Conservation (phyloP, 2,888 invertebrate genomes). For the Hemistola chrysoprasaria region DNA sequence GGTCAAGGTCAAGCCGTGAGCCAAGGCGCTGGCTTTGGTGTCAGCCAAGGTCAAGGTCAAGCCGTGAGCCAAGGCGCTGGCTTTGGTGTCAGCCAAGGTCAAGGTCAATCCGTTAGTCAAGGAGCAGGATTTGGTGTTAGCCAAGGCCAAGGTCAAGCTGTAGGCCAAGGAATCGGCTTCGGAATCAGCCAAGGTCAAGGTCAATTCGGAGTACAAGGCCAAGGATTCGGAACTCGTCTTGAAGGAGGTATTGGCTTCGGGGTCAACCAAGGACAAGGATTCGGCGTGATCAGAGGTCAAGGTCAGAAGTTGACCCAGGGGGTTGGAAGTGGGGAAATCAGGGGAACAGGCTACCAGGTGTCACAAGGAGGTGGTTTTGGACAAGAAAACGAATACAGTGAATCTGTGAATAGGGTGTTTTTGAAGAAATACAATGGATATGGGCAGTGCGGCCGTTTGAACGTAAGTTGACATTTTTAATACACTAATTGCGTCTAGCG, state of each 20-base stretch:
- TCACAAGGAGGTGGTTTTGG: slow-evolving; percentile 29
- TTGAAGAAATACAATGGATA: slow-evolving; percentile 50
- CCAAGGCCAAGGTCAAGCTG: slow-evolving; percentile 13
- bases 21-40: slow-evolving; percentile 9
- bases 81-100: slow-evolving; percentile 12
- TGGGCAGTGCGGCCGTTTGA: slow-evolving; percentile 63
- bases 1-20: slow-evolving; percentile 25
- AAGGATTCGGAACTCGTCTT: slow-evolving; percentile 15
- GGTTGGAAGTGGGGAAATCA: slow-evolving; percentile 21
- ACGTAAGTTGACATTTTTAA: slow-evolving; percentile 51
- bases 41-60: slow-evolving; percentile 17
- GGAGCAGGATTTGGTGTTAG: slow-evolving; percentile 13
- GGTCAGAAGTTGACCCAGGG: slow-evolving; percentile 30
- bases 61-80: background rate
- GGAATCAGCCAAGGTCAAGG: slow-evolving; percentile 26
- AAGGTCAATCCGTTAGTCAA: slow-evolving; percentile 6
- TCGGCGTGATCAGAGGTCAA: slow-evolving; percentile 26
- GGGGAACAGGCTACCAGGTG: slow-evolving; percentile 29
- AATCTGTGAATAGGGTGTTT: slow-evolving; percentile 55
- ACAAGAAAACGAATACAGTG: slow-evolving; percentile 55
- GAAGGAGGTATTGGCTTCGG: slow-evolving; percentile 15
- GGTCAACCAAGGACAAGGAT: slow-evolving; percentile 19
- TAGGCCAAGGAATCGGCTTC: slow-evolving; percentile 16
- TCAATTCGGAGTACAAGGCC: slow-evolving; percentile 20
- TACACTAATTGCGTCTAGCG: no score